phyloP scores from a whole-genome alignment of 2,888 invertebrate species.

The Rapana venosa region DNA sequence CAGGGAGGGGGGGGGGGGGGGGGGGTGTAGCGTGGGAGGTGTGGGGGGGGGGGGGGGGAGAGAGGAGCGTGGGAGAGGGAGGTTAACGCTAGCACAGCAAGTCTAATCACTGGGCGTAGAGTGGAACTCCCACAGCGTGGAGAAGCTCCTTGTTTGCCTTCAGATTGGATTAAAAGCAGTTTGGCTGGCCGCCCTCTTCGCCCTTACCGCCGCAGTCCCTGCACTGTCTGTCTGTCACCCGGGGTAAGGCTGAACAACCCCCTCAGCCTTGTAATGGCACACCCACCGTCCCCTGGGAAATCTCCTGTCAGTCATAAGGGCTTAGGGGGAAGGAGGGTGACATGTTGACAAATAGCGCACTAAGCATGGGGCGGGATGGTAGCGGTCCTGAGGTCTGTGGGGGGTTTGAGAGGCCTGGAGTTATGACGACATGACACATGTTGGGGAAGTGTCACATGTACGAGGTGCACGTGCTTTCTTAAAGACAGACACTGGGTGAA shows the following conservation, averaged over 20 bases:
- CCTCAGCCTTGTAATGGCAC: not conserved
- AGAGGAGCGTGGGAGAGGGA: not conserved
- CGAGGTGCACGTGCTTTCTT: too few relatives aligned
- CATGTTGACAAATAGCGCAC: too few relatives aligned
- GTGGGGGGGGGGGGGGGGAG: not conserved
- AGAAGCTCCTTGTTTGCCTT: conserved; percentile 35
- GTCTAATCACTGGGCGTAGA: conserved; percentile 35
- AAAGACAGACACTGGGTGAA: too few relatives aligned
- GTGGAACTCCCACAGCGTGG: conserved; percentile 10
- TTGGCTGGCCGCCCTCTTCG: not conserved
- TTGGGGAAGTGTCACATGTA: too few relatives aligned
- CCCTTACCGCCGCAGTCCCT: not conserved
- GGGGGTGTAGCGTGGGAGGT: not conserved
- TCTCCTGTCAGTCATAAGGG: not conserved
- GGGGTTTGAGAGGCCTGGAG: too few relatives aligned
- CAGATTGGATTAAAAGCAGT: conserved; percentile 40
- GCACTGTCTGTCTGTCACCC: too few relatives aligned
- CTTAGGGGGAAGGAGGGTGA: too few relatives aligned
- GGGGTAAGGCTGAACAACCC: not conserved
- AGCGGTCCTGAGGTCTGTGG: too few relatives aligned
- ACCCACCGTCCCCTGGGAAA: not conserved
- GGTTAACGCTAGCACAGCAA: conserved; percentile 15
- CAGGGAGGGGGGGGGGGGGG: too few relatives aligned
- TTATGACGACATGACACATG: too few relatives aligned
- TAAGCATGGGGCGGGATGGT: too few relatives aligned